Conservation (phyloP, 2,113 vertebrate genomes). For the Lophura nycthemera region DNA sequence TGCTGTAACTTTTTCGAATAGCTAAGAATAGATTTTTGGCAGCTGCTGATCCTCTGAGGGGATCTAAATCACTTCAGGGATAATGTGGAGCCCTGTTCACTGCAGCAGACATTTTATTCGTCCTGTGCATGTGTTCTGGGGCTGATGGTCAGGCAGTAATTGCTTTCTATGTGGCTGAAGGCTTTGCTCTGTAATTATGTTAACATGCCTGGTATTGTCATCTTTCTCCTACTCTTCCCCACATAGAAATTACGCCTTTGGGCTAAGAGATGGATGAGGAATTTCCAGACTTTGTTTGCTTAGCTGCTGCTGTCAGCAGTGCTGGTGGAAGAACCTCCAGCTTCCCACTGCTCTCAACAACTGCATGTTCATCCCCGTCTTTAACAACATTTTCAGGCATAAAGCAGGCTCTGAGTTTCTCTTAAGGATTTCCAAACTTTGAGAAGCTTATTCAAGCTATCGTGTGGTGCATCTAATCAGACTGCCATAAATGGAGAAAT, state of each 20-base stretch:
- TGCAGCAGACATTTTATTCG: not conserved
- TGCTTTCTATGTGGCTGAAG: not conserved
- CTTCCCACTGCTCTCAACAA: not conserved
- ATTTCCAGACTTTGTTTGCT: conserved; percentile 8
- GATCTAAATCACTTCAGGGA: conserved; percentile 10
- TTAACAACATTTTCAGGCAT: fast-evolving
- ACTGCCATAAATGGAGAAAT: not conserved
- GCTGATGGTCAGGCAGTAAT: not conserved
- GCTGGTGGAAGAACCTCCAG: not conserved
- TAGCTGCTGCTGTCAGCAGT: not conserved
- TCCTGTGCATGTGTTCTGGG: not conserved
- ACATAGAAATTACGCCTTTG: not conserved
- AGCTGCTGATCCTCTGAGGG: conserved; percentile 20
- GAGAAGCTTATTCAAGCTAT: not conserved
- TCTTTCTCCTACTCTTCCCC: conserved; percentile 12
- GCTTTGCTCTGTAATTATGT: conserved; percentile 49
- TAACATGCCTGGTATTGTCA: not conserved
- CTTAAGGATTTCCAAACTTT: not conserved
- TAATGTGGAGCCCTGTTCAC: not conserved
- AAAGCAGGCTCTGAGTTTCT: not conserved
- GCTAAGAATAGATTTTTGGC: conserved; percentile 41
- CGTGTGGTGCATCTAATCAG: not conserved
- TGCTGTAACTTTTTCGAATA: not conserved
- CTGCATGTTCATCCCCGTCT: not conserved
- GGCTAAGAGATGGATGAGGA: conserved; percentile 5